Evolutionary conservation across 2,113 vertebrate species (phyloP).

Genomic region (Paraplagusia blochii): DNA sequence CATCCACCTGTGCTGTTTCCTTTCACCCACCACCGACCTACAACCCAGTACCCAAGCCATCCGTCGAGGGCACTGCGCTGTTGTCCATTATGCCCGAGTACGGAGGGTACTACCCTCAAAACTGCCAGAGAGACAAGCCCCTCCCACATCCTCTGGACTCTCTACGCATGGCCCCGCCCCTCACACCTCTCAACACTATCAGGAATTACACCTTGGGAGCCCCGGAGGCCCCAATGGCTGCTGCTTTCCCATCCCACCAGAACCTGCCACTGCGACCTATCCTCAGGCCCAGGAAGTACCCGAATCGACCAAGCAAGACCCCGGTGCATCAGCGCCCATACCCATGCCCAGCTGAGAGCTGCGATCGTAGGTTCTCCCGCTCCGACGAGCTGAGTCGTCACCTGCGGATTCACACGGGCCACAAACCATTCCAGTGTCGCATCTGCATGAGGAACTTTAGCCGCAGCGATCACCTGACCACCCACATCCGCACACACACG

Average conservation of each 20-base stretch:
- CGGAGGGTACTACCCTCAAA: constrained; percentile 84
- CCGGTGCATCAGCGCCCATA: constrained; percentile 91
- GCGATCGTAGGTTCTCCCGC: constrained; percentile 90
- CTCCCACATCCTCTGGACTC: constrained; percentile 86
- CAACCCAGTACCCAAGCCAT: constrained; percentile 78
- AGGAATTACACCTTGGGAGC: constrained; percentile 87
- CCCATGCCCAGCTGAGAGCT: constrained; percentile 91
- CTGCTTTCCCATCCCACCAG: constrained; percentile 78
- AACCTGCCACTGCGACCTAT: constrained; percentile 86
- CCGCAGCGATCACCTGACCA: constrained; percentile 92
- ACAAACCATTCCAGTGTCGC: constrained; percentile 92
- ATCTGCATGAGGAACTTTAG: constrained; percentile 93
- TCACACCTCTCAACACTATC: constrained; percentile 93
- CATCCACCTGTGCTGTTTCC: constrained; percentile 77
- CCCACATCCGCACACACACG: constrained; percentile 90
- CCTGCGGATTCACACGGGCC: constrained; percentile 92
- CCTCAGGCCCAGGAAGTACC: constrained; percentile 86
- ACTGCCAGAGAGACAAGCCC: constrained; percentile 87
- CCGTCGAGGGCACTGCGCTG: constrained; percentile 77
- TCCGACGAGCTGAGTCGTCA: constrained; percentile 91
- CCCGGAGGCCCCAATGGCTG: constrained; percentile 72
- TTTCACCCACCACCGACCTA: constrained; percentile 82
- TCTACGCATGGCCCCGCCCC: constrained; percentile 83
- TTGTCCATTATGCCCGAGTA: constrained; percentile 88
- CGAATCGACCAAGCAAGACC: constrained; percentile 92